Evolutionary conservation across 2,113 vertebrate genomes (phyloP).

Genomic region (Aptenodytes patagonicus): DNA sequence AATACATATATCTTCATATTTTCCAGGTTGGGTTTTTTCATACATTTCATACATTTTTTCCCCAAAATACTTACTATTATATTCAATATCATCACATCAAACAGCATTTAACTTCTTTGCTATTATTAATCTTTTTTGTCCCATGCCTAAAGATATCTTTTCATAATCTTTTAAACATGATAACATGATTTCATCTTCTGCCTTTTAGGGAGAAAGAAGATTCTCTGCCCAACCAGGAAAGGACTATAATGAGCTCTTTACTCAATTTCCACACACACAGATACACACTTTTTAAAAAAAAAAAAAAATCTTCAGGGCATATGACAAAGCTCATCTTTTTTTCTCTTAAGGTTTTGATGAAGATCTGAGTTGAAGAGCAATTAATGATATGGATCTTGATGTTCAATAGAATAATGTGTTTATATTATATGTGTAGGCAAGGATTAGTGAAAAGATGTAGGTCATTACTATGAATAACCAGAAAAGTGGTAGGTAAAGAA

Average conservation of each 20-base stretch:
- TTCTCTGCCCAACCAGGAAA: neutral
- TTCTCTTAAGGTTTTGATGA: neutral
- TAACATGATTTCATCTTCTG: neutral
- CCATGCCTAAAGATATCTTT: neutral
- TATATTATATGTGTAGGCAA: neutral
- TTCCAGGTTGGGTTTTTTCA: neutral
- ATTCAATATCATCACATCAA: neutral
- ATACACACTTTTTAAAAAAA: no score
- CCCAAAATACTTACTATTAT: neutral
- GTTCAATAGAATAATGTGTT: neutral
- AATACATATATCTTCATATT: neutral
- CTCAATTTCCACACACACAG: neutral
- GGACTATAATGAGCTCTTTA: neutral
- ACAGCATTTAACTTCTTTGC: neutral
- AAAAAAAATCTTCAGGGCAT: neutral
- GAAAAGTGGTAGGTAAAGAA: neutral
- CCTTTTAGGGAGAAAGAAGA: neutral
- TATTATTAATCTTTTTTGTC: neutral
- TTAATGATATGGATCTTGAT: neutral
- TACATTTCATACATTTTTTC: neutral
- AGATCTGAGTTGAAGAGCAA: neutral
- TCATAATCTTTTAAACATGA: neutral
- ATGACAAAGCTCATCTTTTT: neutral
- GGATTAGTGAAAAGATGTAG: neutral
- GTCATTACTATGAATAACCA: neutral